Evolutionary conservation across 2,888 invertebrate species (phyloP), one percentile per base, ranked within the genome.

Genomic region (Parnassius smintheus): DNA sequence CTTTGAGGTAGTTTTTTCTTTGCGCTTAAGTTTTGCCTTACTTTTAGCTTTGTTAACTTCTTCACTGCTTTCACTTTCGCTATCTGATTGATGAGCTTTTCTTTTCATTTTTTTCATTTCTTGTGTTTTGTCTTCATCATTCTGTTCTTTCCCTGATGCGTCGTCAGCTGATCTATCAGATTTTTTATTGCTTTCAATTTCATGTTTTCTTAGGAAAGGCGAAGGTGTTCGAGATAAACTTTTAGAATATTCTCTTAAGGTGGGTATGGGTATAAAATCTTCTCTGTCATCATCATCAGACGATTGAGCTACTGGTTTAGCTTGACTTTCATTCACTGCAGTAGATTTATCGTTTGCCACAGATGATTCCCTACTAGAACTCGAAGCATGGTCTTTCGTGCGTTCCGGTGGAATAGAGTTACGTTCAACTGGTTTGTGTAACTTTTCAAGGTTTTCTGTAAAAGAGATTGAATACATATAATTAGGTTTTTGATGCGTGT

Each of bases 151-250:
- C 66, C 90, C 75, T 68, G 92, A 79, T 65, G 85, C 80, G 73
- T 93, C 82, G 71, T 90, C 85, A 13, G 80, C 85, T n/a, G 89
- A 88, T 68, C 85, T 81, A 61, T 91, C 82, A 1, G 85, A 74
- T 73, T 88, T 91, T 81, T 93, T 85, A 74, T 77, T 77, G 57
- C 73, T 80, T 65, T 88, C 94, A 56, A 93, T 92, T 80, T 94
- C 94, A 68, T 93, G 92, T 70, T 93, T 93, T 73, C 95, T 95
- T 66, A 96, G 94, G 84, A 97, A 96, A 52, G 97, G 96, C 13
- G 97, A 96, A 12, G 97, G 96, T 0, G 96, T 97, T 68, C 96
- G 93, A n/a, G 97, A 97, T 52, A 96, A 91, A 76, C 96, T 96
- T 80, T 93, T 93, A 25, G 95, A 95, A 80, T 94, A 95, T 78